Base-by-base conservation (phyloP, 2,113 vertebrate genomes). In the Tetraodon nigroviridis region DNA sequence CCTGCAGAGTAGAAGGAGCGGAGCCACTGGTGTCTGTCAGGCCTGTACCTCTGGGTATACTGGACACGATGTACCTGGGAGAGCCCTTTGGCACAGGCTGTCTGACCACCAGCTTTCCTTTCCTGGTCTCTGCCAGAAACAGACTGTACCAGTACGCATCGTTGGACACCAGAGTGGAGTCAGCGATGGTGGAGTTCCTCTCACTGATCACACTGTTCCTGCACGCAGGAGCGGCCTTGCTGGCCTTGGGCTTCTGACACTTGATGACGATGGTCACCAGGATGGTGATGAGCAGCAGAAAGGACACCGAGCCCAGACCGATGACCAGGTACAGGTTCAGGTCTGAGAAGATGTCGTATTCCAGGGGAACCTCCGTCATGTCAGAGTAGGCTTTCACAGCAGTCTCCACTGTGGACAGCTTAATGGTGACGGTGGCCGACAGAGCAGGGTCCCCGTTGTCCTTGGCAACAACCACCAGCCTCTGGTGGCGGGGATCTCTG, bases 371-470 rank as follows among this genome's bases (percentile, higher is more conserved):
- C 79, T 93, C 90, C 0, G 88, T 90, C 78, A 92, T 85, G 65
- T 90, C 91, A 42, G 93, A 92, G 73, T 93, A 78, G 61, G 90
- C 84, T 86, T 87, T 93, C 18, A 93, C 90, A 41, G 89, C 90
- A 75, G 91, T 91, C 61, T 95, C 91, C 18, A 94, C 87, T 18
- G 94, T 84, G 0, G 90, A 90, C 40, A 95, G 76, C 0, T 92
- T 89, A 55, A 95, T 90, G 5, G 92, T 92, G 52, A 95, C 67
- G 0, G 93, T 93, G 57, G 92, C 90, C 0, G 93, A 96, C 41
- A 95, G 91, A 12, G 92, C 80, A 0, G 91, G 93, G 24, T 92
- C 79, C 7, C 92, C 93, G 0, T 90, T 76, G 0, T 93, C 92
- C 42, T 87, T 80, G 61, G 92, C 92, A 3, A 91, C 85, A 68